Percentiles rank a stretch among this genome's conserved stretches.
These are phyloP conservation scores for Liasis olivaceus DNA, from an alignment of 2,797 vertebrate species.

Conservation along the genomic window DNA sequence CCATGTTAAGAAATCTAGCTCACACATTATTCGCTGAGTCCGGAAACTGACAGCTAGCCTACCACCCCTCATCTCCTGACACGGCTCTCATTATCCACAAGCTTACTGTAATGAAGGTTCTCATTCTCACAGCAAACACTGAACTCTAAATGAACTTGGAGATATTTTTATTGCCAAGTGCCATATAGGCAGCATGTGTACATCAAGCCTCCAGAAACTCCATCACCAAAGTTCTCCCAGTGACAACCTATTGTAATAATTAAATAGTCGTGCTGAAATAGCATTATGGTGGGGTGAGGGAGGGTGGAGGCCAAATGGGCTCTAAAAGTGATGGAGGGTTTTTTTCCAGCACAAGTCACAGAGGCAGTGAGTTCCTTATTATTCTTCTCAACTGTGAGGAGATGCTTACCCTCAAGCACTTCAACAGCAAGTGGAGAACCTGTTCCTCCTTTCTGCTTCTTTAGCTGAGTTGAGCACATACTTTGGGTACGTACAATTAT, in stretches of 20 bases:
- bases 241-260: conserved; percentile 37
- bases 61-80: neutral
- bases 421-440: neutral
- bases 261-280: conserved; percentile 38
- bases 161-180: conserved; percentile 27
- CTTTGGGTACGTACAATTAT: neutral
- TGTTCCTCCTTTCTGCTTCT: neutral
- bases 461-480: neutral
- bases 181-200: conserved; percentile 48
- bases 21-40: conserved; percentile 49
- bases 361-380: neutral
- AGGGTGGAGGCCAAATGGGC: neutral
- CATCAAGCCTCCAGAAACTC: conserved; percentile 51
- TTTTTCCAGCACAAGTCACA: neutral
- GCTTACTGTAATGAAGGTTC: conserved; percentile 56
- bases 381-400: neutral
- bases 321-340: neutral
- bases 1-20: conserved; percentile 42
- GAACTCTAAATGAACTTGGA: conserved; percentile 53
- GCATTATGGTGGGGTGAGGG: conserved; percentile 19
- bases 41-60: conserved; percentile 48
- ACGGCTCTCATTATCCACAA: neutral
- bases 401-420: neutral
- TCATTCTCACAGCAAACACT: conserved; percentile 40
- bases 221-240: conserved; percentile 40